Evolutionary conservation across 2,888 invertebrate species (phyloP).

Genomic region (Amorpha juglandis): DNA sequence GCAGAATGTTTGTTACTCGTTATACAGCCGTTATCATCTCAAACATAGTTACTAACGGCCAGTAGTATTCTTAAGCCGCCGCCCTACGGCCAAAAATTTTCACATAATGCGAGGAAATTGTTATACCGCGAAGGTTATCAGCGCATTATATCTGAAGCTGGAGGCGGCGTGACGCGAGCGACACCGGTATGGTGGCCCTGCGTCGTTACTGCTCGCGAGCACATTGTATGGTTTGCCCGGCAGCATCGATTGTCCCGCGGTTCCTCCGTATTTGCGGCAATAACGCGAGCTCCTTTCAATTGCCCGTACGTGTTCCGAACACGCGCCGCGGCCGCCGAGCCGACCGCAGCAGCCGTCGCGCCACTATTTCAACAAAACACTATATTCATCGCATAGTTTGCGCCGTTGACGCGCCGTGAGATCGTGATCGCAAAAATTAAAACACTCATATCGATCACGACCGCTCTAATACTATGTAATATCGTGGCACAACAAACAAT

Average conservation of each 20-base stretch:
- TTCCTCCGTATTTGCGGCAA: slow-evolving; percentile 71
- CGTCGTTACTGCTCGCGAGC: slow-evolving; percentile 54
- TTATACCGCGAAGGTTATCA: slow-evolving; percentile 35
- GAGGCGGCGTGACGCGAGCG: slow-evolving; percentile 55
- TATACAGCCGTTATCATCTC: background rate
- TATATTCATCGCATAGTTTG: slow-evolving; percentile 57
- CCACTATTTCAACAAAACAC: slow-evolving; percentile 73
- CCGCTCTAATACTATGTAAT: slow-evolving; percentile 37
- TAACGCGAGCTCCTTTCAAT: slow-evolving; percentile 78
- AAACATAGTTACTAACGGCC: no score
- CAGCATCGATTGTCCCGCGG: slow-evolving; percentile 71
- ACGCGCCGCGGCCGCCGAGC: slow-evolving; percentile 66
- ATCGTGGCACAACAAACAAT: slow-evolving; percentile 42
- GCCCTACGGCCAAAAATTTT: background rate
- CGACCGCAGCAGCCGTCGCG: slow-evolving; percentile 63
- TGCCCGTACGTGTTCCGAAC: slow-evolving; percentile 69
- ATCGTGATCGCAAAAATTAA: slow-evolving; percentile 41
- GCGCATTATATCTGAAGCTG: slow-evolving; percentile 30
- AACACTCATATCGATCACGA: slow-evolving; percentile 51
- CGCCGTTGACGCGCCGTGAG: slow-evolving; percentile 4
- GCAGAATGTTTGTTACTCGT: background rate
- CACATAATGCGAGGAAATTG: slow-evolving; percentile 19
- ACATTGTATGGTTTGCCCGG: slow-evolving; percentile 68
- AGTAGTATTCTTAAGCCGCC: no score
- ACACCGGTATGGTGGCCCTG: slow-evolving; percentile 49